Percentiles rank a stretch among this genome's conserved stretches.
These are phyloP conservation scores for Caenorhabditis tropicalis DNA, from an alignment of 1,140 invertebrate genomes.

Conservation along the genomic window DNA sequence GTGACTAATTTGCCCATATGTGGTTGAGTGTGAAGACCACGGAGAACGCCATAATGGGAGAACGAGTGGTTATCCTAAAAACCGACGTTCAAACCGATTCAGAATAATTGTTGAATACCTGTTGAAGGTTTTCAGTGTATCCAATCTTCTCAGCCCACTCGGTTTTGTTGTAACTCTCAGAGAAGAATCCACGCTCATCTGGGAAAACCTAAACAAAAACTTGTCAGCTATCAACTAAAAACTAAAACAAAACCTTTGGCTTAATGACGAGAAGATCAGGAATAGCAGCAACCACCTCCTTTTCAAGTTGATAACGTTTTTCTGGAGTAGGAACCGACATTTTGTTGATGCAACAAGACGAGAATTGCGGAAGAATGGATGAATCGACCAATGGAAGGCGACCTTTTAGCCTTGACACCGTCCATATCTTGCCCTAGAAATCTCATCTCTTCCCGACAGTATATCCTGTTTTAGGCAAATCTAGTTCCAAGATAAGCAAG, in stretches of 20 bases:
- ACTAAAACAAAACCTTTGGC: conserved; percentile 60
- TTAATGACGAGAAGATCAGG: conserved; percentile 68
- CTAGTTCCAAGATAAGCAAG: background rate
- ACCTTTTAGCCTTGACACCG: conserved; percentile 35
- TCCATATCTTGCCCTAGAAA: conserved; percentile 36
- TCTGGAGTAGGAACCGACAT: conserved; percentile 59
- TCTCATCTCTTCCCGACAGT: conserved; percentile 24
- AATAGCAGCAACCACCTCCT: conserved; percentile 65
- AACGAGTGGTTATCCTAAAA: conserved; percentile 71
- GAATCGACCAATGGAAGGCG: background rate
- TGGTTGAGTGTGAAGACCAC: conserved; percentile 70
- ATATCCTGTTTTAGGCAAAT: conserved; percentile 8
- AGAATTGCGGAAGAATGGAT: background rate
- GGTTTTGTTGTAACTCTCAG: conserved; percentile 67
- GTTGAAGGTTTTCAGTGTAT: conserved; percentile 66
- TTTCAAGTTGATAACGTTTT: conserved; percentile 64
- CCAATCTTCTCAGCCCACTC: conserved; percentile 64
- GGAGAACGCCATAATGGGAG: conserved; percentile 69
- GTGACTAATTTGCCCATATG: conserved; percentile 71
- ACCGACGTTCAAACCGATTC: background rate
- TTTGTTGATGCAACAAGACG: background rate
- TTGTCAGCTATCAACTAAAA: background rate
- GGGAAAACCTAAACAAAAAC: conserved; percentile 60
- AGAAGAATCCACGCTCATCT: conserved; percentile 71
- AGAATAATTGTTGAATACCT: conserved; percentile 57